Evolutionary conservation across 1,140 invertebrate genomes (phyloP), one percentile per base, ranked within the genome.

Genomic region (Spodoptera litura): DNA sequence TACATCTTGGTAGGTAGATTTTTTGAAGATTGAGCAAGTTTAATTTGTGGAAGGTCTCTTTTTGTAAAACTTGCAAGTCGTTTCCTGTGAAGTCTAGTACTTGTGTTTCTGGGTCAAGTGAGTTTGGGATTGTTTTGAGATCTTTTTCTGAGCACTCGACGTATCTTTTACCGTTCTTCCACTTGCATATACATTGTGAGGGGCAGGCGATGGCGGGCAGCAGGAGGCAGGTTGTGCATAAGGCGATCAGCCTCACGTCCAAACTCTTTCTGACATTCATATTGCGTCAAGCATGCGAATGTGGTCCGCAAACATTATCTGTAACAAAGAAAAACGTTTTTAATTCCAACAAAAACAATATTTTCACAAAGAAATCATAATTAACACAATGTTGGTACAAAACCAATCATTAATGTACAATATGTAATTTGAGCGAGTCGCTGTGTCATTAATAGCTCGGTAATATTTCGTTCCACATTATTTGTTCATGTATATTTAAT

Each of bases 101-200:
- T 95, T 99, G 98, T 0, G 98, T 98, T 83, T 97, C 97, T n/a
- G 97, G 96, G 84, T 98, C 97, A 83, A 99, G 96, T 35, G 97
- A 97, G 80, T 96, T 96, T 1, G 98, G 98, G 56, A 98, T 96
- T 5, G 96, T 95, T 53, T 96, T 96, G n/a, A 98, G 93, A 49
- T 96, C 96, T 89, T 97, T 96, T 59, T 97, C 96, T 11, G 96
- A 95, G 93, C 98, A 99, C 89, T 98, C 98, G 3, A 98, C 98
- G 78, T 97, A 97, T 87, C 98, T 96, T 89, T 99, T 99, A 2
- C 98, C 98, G 86, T 97, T 96, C 91, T 98, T 98, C 98, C 98
- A 98, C 87, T 98, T 98, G 95, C 98, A 99, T 11, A 96, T 95
- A 91, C 98, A 99, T 44, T 95, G 93, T 55, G 96, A 95, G 0